Base-by-base conservation (phyloP, 2,888 invertebrate species). In the Trichopoda pennipes region DNA sequence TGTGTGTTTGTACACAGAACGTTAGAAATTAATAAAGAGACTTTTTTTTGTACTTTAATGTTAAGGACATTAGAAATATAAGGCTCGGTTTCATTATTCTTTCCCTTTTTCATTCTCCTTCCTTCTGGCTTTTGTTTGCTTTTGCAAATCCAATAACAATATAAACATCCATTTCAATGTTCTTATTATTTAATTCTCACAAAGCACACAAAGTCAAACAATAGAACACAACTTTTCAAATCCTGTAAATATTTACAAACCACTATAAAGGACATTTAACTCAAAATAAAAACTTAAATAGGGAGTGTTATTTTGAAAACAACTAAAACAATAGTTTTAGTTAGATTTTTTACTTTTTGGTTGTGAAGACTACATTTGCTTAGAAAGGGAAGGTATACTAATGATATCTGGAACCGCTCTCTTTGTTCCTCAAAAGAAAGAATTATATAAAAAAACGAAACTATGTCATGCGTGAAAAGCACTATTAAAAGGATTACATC, bases 51-150 rank as follows among this genome's bases (percentile, higher is more conserved):
- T 28, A 28, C 66, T 78, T 60, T 61, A 74, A 74, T 78, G 28
- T 70, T 74, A 75, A 82, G 75, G 75, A 79, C 72, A 82, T 76
- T 61, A 77, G 60, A 61, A 42, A 60, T 69, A 64, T 55, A 77
- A 80, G 83, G 77, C 80, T 74, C 74, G 80, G 80, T 38, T 38
- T 12, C 12, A 28, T 28, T 38, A 8, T 32, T 32, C 32, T 32
- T 8, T 32, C 32, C 32, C 8, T 3, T 32, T 38, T 51, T 14
- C n/a, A 10, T 38, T 17, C 56, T 64, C 47, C 64, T 55, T 76
- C 47, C 16, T 47, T 16, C 4, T n/a, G 17, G 1, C 19, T 9
- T 35, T 7, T 23, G 6, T 55, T 23, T 55, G 16, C 23, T n/a
- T 21, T 16, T 28, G 9, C 28, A 53, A 58, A 53, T 69, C 68